Percentiles rank a stretch among this genome's conserved stretches.
Evolutionary conservation across 2,797 vertebrate species (phyloP).

Genomic region (Psittacula derbiana): DNA sequence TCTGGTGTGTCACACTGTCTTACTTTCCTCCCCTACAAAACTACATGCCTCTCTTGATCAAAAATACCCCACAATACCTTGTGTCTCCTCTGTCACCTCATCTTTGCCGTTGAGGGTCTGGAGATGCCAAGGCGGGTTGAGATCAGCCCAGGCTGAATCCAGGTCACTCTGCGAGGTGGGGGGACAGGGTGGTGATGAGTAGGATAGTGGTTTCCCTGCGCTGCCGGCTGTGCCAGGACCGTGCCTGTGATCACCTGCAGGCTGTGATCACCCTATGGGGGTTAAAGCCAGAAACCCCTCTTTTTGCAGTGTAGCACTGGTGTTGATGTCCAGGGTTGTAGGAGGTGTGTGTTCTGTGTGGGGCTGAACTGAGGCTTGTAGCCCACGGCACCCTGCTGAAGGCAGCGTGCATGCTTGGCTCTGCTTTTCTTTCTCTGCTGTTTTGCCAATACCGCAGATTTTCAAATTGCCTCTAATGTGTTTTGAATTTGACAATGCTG

Average conservation of each 20-base stretch:
- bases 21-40: background rate
- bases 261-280: background rate
- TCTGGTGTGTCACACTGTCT: background rate
- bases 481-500: background rate
- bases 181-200: fast-evolving
- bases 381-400: constrained; percentile 65
- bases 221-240: background rate
- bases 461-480: background rate
- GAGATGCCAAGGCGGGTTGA: background rate
- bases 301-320: background rate
- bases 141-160: background rate
- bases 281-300: background rate
- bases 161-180: background rate
- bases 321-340: fast-evolving
- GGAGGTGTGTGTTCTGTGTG: fast-evolving
- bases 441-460: constrained; percentile 30
- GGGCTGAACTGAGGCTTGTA: background rate
- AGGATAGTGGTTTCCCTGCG: background rate
- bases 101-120: background rate
- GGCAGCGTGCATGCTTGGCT: constrained; percentile 62
- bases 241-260: fast-evolving
- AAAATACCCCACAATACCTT: background rate
- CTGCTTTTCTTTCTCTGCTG: constrained; percentile 77
- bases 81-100: background rate
- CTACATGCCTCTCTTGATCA: fast-evolving